Percentiles rank a stretch among this genome's conserved stretches.
phyloP scores from a whole-genome alignment of 2,888 invertebrate genomes.

The Phyllotreta cruciferae region DNA sequence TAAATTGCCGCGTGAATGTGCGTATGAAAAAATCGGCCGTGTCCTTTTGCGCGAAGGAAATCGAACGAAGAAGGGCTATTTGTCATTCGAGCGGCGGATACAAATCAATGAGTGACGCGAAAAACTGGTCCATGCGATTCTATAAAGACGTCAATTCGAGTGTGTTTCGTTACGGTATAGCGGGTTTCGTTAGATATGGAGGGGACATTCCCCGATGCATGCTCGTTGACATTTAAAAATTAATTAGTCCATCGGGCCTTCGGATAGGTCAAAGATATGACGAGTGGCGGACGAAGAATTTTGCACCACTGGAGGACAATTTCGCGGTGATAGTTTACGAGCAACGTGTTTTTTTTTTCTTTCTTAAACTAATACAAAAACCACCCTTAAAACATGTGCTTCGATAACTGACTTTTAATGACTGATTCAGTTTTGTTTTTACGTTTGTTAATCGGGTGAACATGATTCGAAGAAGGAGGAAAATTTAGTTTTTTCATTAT shows the following conservation, averaged over 20 bases:
- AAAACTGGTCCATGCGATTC: conserved; percentile 53
- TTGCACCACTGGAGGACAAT: conserved; percentile 50
- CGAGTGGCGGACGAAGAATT: conserved; percentile 48
- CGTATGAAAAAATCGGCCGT: conserved; percentile 21
- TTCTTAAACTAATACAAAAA: too few relatives aligned
- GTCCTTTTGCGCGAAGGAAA: conserved; percentile 27
- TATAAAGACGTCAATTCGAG: conserved; percentile 57
- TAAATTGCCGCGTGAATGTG: conserved; percentile 39
- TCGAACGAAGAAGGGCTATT: conserved; percentile 39
- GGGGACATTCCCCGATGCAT: conserved; percentile 48
- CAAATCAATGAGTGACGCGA: conserved; percentile 39
- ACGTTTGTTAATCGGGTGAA: conserved; percentile 25
- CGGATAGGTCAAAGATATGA: conserved; percentile 50
- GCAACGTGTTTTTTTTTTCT: conserved; percentile 28
- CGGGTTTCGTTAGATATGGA: conserved; percentile 47
- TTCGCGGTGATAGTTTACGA: conserved; percentile 51
- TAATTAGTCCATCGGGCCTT: conserved; percentile 44
- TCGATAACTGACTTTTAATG: conserved; percentile 34
- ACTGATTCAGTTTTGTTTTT: conserved; percentile 27
- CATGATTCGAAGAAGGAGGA: conserved; percentile 41
- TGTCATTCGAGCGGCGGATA: conserved; percentile 51
- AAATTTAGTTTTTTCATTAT: conserved; percentile 25
- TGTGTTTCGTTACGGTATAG: conserved; percentile 35
- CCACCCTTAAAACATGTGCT: conserved; percentile 44
- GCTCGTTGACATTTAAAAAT: conserved; percentile 52